Evolutionary conservation across 2,888 invertebrate species (phyloP), one percentile per base, ranked within the genome.

Genomic region (Andricus curvator): DNA sequence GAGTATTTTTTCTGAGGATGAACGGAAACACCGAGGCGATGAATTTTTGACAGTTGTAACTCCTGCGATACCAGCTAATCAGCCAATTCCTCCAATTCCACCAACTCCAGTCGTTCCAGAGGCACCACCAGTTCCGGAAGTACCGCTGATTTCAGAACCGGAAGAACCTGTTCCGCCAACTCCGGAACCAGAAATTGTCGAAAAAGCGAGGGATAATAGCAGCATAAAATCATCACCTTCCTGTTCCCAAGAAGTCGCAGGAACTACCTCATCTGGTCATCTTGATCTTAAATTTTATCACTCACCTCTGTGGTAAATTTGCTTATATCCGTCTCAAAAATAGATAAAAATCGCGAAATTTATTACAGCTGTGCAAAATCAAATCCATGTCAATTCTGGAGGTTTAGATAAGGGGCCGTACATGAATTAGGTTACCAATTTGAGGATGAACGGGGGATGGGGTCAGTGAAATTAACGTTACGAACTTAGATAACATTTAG

Each of bases 211-310:
- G 13, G 70, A 60, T 6, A 82, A 74, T 48, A 79, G 78, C n/a
- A 56, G 37, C 41, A 79, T 87, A 51, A 87, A 87, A 83, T 84
- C 86, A 8, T 89, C 91, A 3, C 90, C 91, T 0, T 88, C 89
- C 3, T 92, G 91, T 79, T 86, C 88, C 51, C 89, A 90, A 82
- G 92, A 91, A 87, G 88, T 90, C 66, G 85, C 89, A 37, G 89
- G 89, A 56, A 91, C 89, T 81, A 91, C 89, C 81, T 93, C 93
- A 82, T 88, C 89, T 64, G 96, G 96, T 66, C 96, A 95, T 91
- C 94, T 96, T 87, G 96, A 96, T 93, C 94, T 96, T 66, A 96
- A 96, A 90, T 96, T 96, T 93, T 96, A 96, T 92, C 96, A 96
- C 92, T 96, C 96, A 88, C 96, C 95, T 87, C 93, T 96, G 87